Evolutionary conservation across 23 tunicate species (phyloP), one percentile per base, ranked within the genome.

Genomic region (Corella eumyota): DNA sequence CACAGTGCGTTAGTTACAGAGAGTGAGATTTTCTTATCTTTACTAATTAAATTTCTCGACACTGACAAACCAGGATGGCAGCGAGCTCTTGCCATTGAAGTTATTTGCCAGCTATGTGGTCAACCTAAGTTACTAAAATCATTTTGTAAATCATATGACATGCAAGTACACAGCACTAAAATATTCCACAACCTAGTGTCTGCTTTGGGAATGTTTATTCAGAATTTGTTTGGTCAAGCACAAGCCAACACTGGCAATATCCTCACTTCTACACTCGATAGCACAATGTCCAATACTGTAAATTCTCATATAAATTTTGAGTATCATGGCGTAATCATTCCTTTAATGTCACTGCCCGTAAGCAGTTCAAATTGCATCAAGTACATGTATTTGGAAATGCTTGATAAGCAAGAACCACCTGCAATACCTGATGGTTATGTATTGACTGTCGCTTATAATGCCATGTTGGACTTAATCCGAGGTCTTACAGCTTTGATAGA

Each of bases 31-130:
- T 92, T 92, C 75, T 34, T 92, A 20, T 81, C 92, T 4, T 61
- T 92, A 53, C 54, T 92, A 6, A 61, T 92, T 0, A 92, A 92
- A 45, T 92, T 92, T 72, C 57, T 92, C 40, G 86, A 81, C 62
- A 76, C 68, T 40, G 88, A 83, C 52, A 81, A 92, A 71, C 96
- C 96, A 0, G 30, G 21, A 19, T 92, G 98, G 98, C 98, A 92
- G 54, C 63, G 86, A 27, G 93, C 80, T 2, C 53, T 92, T 24
- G 98, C 98, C 15, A 77, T 92, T 45, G 98, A 92, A 45, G 87
- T 92, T 27, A 61, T 92, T 26, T 34, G 74, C 2, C 92, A 92
- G 28, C 70, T 92, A 4, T 92, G 93, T 65, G 75, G 77, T 29
- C 85, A 82, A 45, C 98, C 88, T 22, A 73, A 66, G 28, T 60